Base-by-base conservation (phyloP, 2,797 vertebrate species). In the Esox lucius region DNA sequence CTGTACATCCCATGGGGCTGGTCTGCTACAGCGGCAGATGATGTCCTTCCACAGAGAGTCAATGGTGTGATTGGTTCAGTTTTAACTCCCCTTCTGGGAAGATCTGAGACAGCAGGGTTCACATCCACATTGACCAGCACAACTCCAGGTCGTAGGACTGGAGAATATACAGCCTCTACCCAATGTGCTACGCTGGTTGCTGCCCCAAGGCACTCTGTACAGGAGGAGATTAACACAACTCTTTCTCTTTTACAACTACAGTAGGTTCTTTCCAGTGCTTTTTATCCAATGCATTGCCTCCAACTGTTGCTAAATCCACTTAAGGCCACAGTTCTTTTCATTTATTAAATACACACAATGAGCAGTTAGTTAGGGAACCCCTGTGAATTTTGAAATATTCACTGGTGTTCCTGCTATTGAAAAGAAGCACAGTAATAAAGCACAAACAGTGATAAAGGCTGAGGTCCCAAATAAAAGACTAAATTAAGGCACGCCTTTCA, bases 401-500 rank as follows among this genome's bases (percentile, higher is more conserved):
- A 68, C 9, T 17, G 24, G n/a, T 42, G 39, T 13, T n/a, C n/a
- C 19, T 9, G 33, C 33, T 5, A n/a, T 42, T 68, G 1, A 71
- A 33, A 74, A 61, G 31, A 3, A 11, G 19, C 69, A 33, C 0
- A 73, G 62, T 28, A 86, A 87, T 76, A 78, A 89, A 83, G 16
- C 67, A 88, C 78, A 74, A 75, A 35, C 1, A 56, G 31, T 1
- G 69, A 65, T 33, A 51, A 56, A 59, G 73, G 59, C 78, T 81
- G 80, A 71, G n/a, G 8, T 88, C 90, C 83, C 80, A 85, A 88
- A 88, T 87, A 62, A 90, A 87, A 75, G 89, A 59, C 1, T 89
- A 87, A 84, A 90, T 91, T 91, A 93, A 93, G 91, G 91, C 91
- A 92, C 91, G 90, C 90, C 86, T 42, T 42, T 42, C 39, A 42